Evolutionary conservation across 2,113 vertebrate genomes (phyloP).

Genomic region (Notarius quadriscutis): DNA sequence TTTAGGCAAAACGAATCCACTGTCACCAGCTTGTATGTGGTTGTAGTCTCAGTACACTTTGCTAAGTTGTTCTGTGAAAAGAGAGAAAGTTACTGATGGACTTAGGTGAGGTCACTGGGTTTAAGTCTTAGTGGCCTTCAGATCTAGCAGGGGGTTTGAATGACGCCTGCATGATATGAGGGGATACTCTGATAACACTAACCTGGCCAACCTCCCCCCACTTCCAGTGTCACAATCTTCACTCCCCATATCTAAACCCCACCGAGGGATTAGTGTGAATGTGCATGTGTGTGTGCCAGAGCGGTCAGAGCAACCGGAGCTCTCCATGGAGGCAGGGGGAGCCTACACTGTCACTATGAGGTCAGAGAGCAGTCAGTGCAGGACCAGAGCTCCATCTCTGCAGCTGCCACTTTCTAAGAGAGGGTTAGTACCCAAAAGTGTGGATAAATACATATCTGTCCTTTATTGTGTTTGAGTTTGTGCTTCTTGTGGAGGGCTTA

Average conservation of each 20-base stretch:
- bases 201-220: slow-evolving; percentile 46
- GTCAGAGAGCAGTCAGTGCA: slow-evolving; percentile 69
- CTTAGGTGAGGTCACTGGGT: slow-evolving; percentile 39
- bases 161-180: slow-evolving; percentile 30
- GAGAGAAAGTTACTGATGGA: slow-evolving; percentile 16
- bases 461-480: slow-evolving; percentile 10
- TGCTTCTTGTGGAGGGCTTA: slow-evolving; percentile 50
- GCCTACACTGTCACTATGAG: slow-evolving; percentile 63
- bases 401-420: slow-evolving; percentile 67
- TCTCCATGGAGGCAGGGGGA: slow-evolving; percentile 58
- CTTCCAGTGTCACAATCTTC: slow-evolving; percentile 47
- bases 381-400: slow-evolving; percentile 57
- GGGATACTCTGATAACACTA: slow-evolving; percentile 40
- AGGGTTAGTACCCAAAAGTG: slow-evolving; percentile 23
- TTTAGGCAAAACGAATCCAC: slow-evolving; percentile 23
- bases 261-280: slow-evolving; percentile 37
- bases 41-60: slow-evolving; percentile 16
- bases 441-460: slow-evolving; percentile 12
- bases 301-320: slow-evolving; percentile 65
- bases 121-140: slow-evolving; percentile 34
- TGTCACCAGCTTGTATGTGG: neutral
- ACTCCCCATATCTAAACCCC: slow-evolving; percentile 36
- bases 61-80: slow-evolving; percentile 4
- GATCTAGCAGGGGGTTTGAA: slow-evolving; percentile 35
- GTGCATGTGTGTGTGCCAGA: slow-evolving; percentile 27